Evolutionary conservation across 2,797 vertebrate species (phyloP).

Genomic region (Phoxinus dragarum): DNA sequence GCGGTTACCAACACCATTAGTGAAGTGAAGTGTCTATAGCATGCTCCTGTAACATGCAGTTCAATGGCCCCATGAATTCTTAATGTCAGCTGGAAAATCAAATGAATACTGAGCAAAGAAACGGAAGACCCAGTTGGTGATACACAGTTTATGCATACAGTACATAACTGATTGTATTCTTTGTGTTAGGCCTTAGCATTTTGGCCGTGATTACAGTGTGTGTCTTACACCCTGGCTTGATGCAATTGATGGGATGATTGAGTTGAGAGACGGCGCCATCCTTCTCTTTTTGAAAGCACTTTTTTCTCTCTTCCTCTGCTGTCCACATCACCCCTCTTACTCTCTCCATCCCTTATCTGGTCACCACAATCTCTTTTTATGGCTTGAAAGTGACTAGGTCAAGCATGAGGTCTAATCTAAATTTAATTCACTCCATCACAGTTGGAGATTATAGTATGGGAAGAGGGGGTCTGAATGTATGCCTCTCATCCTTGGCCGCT

Average conservation of each 20-base stretch:
- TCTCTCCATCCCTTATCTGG: slow-evolving; percentile 45
- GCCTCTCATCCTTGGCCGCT: neutral
- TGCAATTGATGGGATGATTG: slow-evolving; percentile 14
- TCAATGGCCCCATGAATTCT: neutral
- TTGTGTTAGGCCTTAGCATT: neutral
- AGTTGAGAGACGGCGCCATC: neutral
- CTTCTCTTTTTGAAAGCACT: slow-evolving; percentile 1
- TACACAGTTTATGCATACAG: neutral
- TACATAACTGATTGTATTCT: neutral
- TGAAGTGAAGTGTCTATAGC: slow-evolving; percentile 9
- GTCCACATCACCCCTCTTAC: neutral
- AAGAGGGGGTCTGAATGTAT: neutral
- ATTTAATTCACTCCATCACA: slow-evolving; percentile 64
- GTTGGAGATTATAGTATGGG: slow-evolving; percentile 54
- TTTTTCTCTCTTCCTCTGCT: neutral
- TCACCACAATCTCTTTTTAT: slow-evolving; percentile 65
- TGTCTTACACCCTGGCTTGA: neutral
- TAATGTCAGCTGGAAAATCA: neutral
- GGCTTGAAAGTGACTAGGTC: slow-evolving; percentile 64
- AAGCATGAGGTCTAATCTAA: slow-evolving; percentile 68
- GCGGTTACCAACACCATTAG: neutral
- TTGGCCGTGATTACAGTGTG: neutral
- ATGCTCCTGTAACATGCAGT: neutral
- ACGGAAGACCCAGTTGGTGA: neutral
- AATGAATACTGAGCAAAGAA: neutral